These are phyloP conservation scores for Morone saxatilis DNA, from an alignment of 2,113 vertebrate species.

Conservation along the genomic window DNA sequence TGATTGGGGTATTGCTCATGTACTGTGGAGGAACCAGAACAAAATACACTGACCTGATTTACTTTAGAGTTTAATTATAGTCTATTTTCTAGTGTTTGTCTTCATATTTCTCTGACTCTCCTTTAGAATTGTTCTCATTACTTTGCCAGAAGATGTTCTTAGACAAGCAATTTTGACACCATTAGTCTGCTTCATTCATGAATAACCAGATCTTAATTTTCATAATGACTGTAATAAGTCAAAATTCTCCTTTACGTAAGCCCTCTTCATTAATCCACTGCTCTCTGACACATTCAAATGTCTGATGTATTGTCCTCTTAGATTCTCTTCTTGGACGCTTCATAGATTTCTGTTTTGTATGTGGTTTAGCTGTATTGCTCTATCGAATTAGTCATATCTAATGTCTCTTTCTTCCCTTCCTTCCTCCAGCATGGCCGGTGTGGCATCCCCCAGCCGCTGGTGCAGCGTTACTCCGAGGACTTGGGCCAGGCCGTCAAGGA, in stretches of 20 bases:
- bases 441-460: constrained; percentile 92
- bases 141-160: constrained; percentile 3
- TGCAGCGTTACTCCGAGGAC: constrained; percentile 95
- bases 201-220: constrained; percentile 2
- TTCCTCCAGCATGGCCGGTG: constrained; percentile 92
- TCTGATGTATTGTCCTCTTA: neutral
- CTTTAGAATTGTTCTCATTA: neutral
- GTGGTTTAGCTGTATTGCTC: neutral
- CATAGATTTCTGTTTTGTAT: neutral
- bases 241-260: constrained; percentile 4
- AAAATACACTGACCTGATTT: neutral
- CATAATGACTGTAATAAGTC: constrained; percentile 1
- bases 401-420: neutral
- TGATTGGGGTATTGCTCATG: neutral
- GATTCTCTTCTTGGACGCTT: too few species aligned
- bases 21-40: neutral
- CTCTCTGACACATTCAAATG: neutral
- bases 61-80: neutral
- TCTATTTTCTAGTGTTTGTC: neutral
- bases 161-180: neutral
- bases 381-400: neutral
- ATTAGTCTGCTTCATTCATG: constrained; percentile 11
- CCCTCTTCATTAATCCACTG: neutral
- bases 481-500: constrained; percentile 91
- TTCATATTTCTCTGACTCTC: neutral